A percentile compares a stretch with the other conserved stretches of the same genome.
Conservation (phyloP, 2,888 invertebrate species). For the Stenodema calcarata region DNA sequence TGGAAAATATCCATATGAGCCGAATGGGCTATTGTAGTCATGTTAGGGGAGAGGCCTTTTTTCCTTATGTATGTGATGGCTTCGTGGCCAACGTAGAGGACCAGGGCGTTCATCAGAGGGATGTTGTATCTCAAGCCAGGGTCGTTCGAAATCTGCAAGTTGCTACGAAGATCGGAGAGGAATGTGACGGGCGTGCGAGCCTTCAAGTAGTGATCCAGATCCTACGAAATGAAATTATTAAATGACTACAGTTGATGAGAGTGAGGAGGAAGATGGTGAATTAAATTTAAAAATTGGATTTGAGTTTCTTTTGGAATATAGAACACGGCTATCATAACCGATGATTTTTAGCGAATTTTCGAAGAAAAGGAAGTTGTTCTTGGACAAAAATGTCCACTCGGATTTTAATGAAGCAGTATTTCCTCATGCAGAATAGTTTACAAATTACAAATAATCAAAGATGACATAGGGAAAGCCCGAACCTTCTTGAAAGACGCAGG, state of each 20-base stretch:
- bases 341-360: no score
- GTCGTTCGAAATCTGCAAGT: slow-evolving; percentile 85
- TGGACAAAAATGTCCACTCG: no score
- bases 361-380: no score
- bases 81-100: slow-evolving; percentile 96
- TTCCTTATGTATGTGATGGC: slow-evolving; percentile 90
- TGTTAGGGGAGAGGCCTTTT: slow-evolving; percentile 91
- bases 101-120: slow-evolving; percentile 94
- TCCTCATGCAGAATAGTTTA: no score
- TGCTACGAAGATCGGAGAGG: slow-evolving; percentile 87
- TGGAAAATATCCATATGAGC: slow-evolving; percentile 99
- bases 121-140: slow-evolving; percentile 94
- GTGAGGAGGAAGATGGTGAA: not conserved
- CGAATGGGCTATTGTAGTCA: slow-evolving; percentile 97
- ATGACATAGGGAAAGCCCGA: not conserved
- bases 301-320: no score
- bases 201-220: slow-evolving; percentile 95
- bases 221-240: slow-evolving; percentile 61
- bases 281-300: no score
- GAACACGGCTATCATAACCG: no score
- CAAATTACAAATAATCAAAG: no score
- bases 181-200: slow-evolving; percentile 94
- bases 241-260: not conserved
- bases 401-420: no score
- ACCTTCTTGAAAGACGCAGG: slow-evolving; percentile 86